Evolutionary conservation across 2,113 vertebrate genomes (phyloP), one percentile per base, ranked within the genome.

Genomic region (Cephalopholis sonnerati): DNA sequence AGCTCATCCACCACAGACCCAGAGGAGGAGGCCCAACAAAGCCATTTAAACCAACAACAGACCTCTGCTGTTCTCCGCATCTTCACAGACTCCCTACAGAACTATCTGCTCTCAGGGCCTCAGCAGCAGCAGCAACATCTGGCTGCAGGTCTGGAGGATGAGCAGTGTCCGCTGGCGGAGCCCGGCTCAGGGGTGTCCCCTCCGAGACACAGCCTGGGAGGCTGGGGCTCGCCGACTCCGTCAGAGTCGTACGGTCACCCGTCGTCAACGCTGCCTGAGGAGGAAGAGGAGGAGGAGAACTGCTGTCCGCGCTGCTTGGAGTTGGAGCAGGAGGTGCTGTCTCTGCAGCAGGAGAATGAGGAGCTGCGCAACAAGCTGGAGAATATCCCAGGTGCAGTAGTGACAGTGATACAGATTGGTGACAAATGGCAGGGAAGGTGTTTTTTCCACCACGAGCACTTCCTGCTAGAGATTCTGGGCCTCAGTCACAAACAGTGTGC

Each of bases 221-320:
- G 97, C 87, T 99, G 98, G 98, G 96, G 96, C 65, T 99, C 98
- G 75, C 98, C 98, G 3, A 94, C 98, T 11, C 98, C 97, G 0
- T 99, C 98, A 0, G 98, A 99, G 89, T 99, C 98, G 2, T 98
- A 99, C 0, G 98, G 98, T 54, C 98, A 99, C 89, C 98, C 98
- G 0, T 99, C 98, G 0, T 99, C 98, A 54, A 99, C 98, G 0
- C 95, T 99, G 86, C 98, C 97, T 0, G 97, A 99, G 88, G 97
- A 98, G 84, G 97, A 94, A 0, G 93, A 97, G 74, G 96, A 97
- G 64, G 98, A 99, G 79, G 98, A 99, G 95, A 96, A 94, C 81
- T 99, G 97, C 88, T 99, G 98, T 48, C 98, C 98, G 17, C 96
- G 98, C 18, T 99, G 98, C 90, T 95, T 98, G 83, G 98, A 99